phyloP scores from a whole-genome alignment of 23 tunicate species.

The Styela plicata region DNA sequence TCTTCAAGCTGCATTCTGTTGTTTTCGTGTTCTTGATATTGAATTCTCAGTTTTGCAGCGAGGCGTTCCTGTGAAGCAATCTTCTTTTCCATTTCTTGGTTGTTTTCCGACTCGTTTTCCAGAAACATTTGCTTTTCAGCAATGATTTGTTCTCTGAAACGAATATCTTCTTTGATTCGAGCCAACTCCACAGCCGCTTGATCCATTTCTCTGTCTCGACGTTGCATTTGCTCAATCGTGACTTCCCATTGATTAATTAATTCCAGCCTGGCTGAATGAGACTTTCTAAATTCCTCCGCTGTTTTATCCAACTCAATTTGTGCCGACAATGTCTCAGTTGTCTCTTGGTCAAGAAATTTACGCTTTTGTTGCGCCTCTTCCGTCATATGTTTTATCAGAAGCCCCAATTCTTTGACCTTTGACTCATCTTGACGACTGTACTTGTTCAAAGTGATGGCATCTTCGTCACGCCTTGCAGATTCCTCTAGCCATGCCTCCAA shows the following conservation, averaged over 20 bases:
- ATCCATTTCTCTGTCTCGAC: conserved; percentile 91
- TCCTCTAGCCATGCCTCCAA: conserved; percentile 99
- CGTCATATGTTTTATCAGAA: conserved; percentile 78
- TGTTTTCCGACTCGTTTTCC: conserved; percentile 87
- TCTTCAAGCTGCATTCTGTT: conserved; percentile 84
- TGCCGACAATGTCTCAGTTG: conserved; percentile 90
- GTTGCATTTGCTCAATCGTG: conserved; percentile 92
- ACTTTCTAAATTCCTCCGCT: conserved; percentile 94
- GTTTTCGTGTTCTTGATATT: conserved; percentile 75
- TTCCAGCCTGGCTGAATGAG: conserved; percentile 68
- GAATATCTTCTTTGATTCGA: conserved; percentile 86
- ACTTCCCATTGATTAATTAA: conserved; percentile 91
- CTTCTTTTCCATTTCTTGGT: conserved; percentile 91
- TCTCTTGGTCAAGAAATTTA: conserved; percentile 79
- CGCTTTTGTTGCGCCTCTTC: conserved; percentile 87
- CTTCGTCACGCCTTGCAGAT: conserved; percentile 98
- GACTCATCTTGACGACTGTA: conserved; percentile 93
- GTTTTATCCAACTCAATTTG: conserved; percentile 96
- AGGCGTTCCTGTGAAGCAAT: conserved; percentile 80
- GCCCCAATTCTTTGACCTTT: conserved; percentile 68
- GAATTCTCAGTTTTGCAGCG: conserved; percentile 77
- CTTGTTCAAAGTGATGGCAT: conserved; percentile 84
- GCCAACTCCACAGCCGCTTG: conserved; percentile 76
- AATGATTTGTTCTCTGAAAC: conserved; percentile 73
- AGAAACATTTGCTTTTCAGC: conserved; percentile 91